Conservation (phyloP, 2,113 vertebrate genomes). For the Microtus ochrogaster region DNA sequence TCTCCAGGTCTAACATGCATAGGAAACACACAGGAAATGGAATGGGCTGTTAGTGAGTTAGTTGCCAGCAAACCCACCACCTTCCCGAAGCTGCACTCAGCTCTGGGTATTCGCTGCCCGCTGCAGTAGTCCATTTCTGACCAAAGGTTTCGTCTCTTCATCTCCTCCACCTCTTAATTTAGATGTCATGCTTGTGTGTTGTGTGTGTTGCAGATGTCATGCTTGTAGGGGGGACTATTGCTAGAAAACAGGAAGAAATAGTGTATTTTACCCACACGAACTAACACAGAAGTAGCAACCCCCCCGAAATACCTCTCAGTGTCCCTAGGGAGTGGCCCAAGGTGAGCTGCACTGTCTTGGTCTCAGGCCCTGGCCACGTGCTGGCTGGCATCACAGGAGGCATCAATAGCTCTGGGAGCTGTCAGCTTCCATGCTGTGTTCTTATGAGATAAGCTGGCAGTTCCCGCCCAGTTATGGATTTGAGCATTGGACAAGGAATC, state of each 20-base stretch:
- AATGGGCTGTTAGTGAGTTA: not conserved
- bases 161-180: not conserved
- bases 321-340: not conserved
- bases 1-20: not conserved
- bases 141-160: not conserved
- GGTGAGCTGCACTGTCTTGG: not conserved
- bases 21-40: not conserved
- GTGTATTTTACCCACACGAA: not conserved
- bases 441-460: not conserved
- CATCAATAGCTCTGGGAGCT: not conserved
- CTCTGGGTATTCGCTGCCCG: not conserved
- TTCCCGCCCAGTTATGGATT: not conserved
- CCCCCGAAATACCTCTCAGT: not conserved
- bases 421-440: not conserved
- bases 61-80: not conserved
- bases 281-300: not conserved
- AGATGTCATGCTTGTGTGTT: not conserved
- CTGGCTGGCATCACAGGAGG: not conserved
- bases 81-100: not conserved
- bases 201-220: not conserved
- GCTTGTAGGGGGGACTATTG: not conserved
- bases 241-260: constrained; percentile 50
- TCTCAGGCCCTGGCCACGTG: not conserved
- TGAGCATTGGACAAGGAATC: not conserved
- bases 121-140: not conserved